A percentile compares a stretch with the other conserved stretches of the same genome.
These are phyloP conservation scores for Sphaerophoria taeniata DNA, from an alignment of 2,888 invertebrate species.

Conservation along the genomic window DNA sequence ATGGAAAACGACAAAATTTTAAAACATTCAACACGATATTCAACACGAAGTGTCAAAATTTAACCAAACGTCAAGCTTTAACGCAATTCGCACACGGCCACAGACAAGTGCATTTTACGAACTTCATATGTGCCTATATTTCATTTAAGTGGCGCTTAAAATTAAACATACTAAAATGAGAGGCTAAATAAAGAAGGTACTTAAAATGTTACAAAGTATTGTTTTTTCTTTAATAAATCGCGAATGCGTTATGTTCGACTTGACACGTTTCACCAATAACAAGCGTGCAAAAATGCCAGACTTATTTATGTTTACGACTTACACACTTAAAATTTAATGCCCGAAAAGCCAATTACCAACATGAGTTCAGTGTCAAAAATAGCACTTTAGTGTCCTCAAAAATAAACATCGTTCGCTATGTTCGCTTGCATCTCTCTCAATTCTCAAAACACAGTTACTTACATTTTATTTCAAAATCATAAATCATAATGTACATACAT, in stretches of 20 bases:
- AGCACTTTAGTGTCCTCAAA: constrained; percentile 18
- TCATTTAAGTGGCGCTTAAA: not conserved
- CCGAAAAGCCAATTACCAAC: constrained; percentile 31
- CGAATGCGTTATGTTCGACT: not conserved
- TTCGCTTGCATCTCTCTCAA: too few species aligned
- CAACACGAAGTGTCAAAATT: too few species aligned
- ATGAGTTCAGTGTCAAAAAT: constrained; percentile 47
- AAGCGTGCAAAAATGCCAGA: constrained; percentile 58
- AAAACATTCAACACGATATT: too few species aligned
- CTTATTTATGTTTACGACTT: constrained; percentile 35
- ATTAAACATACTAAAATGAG: not conserved
- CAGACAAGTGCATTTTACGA: too few species aligned
- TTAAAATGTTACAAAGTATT: not conserved
- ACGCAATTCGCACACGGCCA: too few species aligned
- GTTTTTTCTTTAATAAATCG: not conserved
- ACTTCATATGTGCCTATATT: too few species aligned
- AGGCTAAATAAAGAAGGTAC: not conserved
- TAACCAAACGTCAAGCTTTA: too few species aligned
- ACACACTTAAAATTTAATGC: constrained; percentile 15
- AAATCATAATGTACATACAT: too few species aligned
- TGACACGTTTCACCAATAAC: constrained; percentile 32
- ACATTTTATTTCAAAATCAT: too few species aligned
- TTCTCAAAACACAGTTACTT: too few species aligned
- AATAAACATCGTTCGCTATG: not conserved
- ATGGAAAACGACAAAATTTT: too few species aligned